Percentiles rank a stretch among this genome's conserved stretches.
phyloP scores from a whole-genome alignment of 2,797 vertebrate genomes.

The Nyctibius grandis region DNA sequence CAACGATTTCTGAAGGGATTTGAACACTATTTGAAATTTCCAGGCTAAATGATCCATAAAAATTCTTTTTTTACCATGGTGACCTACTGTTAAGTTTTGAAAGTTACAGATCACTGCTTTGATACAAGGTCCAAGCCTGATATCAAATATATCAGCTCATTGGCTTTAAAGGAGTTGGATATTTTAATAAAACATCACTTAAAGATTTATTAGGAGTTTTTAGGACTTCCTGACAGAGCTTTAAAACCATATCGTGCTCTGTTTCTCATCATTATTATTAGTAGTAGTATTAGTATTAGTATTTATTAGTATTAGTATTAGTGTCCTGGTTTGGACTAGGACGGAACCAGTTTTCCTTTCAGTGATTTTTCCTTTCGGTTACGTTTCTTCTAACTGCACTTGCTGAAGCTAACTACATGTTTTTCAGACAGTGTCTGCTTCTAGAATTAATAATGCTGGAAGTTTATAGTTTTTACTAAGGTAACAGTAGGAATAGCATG shows the following conservation, averaged over 20 bases:
- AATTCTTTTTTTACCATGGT: background rate
- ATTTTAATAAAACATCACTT: background rate
- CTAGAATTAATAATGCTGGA: no score
- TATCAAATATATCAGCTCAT: background rate
- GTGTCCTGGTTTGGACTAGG: no score
- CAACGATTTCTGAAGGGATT: background rate
- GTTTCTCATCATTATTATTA: background rate
- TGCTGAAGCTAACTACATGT: no score
- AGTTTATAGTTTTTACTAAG: no score
- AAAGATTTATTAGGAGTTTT: background rate
- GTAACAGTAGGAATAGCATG: no score
- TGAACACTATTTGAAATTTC: background rate
- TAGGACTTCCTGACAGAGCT: background rate
- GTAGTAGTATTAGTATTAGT: background rate
- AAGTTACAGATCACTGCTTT: background rate
- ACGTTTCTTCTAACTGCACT: no score
- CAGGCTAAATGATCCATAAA: background rate
- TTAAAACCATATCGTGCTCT: background rate
- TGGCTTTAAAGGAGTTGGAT: background rate
- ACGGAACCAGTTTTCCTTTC: no score
- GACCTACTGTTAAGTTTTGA: background rate
- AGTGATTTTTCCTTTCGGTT: no score
- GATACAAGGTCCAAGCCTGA: background rate
- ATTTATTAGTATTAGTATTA: no score
- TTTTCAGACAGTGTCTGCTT: no score